Base-by-base conservation (phyloP, 2,888 invertebrate species). In the Agrypnus murinus region DNA sequence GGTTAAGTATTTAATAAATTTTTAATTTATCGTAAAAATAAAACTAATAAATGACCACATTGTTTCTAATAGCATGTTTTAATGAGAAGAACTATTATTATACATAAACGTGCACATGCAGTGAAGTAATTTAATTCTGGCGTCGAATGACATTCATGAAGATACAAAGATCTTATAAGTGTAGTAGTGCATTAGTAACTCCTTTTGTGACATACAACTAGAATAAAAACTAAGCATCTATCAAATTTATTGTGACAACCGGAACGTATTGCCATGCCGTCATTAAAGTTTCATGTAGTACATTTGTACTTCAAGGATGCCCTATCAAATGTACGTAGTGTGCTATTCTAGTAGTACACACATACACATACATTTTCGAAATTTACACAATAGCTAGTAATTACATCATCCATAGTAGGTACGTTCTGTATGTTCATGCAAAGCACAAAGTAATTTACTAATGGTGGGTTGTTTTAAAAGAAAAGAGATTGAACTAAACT, bases 201-300 rank as follows among this genome's bases (percentile, higher is more conserved):
- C 45, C 46, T 60, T 59, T 62, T 62, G 62, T 62, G 48, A 48
- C 62, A 59, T 45, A 25, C n/a, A 43, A 19, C 9, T 40, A 71
- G 36, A 74, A 74, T 74, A 75, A 72, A 72, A 75, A 73, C 74
- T 76, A 74, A 71, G 75, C 76, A 76, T 73, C 66, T 65, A 72
- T 74, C 75, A 76, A 74, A 73, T 74, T 74, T 71, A 67, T 58
- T 58, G 71, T 74, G 75, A 77, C 77, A 76, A 66, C 67, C 66
- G 38, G 46, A 64, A 65, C 65, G 65, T 40, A 72, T 57, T 73
- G 19, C 43, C 19, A 50, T 15, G 31, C 60, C 65, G 53, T 60
- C 62, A 65, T 69, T 65, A 55, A 55, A 55, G 17, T 55, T 55
- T 55, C 55, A 55, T 55, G 50, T 31, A 25, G 50, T 31, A 31